Evolutionary conservation across 2,797 vertebrate genomes (phyloP).

Genomic region (Philypnodon macrostomus): DNA sequence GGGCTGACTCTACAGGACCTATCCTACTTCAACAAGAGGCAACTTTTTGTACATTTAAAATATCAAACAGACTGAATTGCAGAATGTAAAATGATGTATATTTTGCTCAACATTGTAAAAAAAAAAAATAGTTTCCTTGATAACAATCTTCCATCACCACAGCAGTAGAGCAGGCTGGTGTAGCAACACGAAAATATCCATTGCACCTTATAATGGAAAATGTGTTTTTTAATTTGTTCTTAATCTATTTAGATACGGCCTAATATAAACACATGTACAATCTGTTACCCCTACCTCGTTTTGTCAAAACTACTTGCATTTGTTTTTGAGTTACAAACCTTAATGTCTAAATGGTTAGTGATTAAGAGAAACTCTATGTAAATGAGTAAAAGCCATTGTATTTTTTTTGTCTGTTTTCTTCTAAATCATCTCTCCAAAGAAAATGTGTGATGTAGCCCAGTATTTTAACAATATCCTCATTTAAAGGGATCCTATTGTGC

Average conservation of each 20-base stretch:
- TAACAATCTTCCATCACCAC: background rate
- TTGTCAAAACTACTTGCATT: background rate
- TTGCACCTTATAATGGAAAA: background rate
- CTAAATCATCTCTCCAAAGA: constrained; percentile 32
- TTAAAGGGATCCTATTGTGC: no score
- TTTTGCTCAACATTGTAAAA: background rate
- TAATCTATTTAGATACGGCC: background rate
- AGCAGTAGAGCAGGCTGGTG: constrained; percentile 8
- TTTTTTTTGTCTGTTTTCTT: background rate
- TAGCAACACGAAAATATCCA: constrained; percentile 25
- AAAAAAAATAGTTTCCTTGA: no score
- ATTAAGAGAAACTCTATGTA: background rate
- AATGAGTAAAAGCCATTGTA: background rate
- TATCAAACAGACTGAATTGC: background rate
- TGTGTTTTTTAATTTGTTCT: background rate
- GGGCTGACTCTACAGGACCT: background rate
- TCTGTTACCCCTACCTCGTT: background rate
- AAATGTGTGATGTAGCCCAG: constrained; percentile 35
- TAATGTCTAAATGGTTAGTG: background rate
- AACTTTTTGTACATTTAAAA: background rate
- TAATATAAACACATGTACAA: background rate
- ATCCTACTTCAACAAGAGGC: background rate
- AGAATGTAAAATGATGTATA: background rate
- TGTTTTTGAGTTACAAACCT: background rate
- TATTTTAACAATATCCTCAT: constrained; percentile 48